Base-by-base conservation (phyloP, 2,888 invertebrate genomes). In the Pristionchus exspectatus region DNA sequence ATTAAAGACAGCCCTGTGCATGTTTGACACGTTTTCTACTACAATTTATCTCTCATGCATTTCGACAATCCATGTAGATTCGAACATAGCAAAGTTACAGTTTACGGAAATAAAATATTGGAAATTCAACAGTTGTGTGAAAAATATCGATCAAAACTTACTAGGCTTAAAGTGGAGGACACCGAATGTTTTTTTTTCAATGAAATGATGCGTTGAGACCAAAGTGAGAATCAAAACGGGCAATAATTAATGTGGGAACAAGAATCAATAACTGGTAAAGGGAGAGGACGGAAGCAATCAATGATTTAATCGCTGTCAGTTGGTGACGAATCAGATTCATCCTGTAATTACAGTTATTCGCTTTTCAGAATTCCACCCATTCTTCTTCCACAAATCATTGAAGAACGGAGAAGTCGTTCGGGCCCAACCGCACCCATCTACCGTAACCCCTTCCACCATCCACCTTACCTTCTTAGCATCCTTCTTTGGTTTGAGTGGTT, bases 401-500 rank as follows among this genome's bases (percentile, higher is more conserved):
- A 38, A 38, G 38, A 38, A 38, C 38, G 38, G 38, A 38, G 38
- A 38, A 38, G 2, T 38, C 38, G 3, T 38, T 38, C 38, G 5
- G 38, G 38, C 38, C 38, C 38, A 24, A 63, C n/a, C 63, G n/a
- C n/a, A 3, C 24, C 33, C 30, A 18, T 38, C 24, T 74, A 74
- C 72, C 72, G 30, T 72, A 69, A 18, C 74, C 74, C 30, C 33
- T 74, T 18, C 9, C 33, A 66, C 24, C 14, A 18, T n/a, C 66
- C 27, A 24, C 4, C 27, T 27, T 14, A 66, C 38, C 59, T 86
- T 86, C 44, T 3, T 86, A 12, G 21, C 24, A 16, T 86, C 44
- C 30, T 66, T 69, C 69, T 66, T 69, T 66, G 89, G 89, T 72
- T 91, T 90, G 50, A 90, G 90, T 14, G 91, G 90, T 30, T 91